A percentile compares a stretch with the other conserved stretches of the same genome.
phyloP scores from a whole-genome alignment of 35 echinoderm and acorn worm genomes.

The Strongylocentrotus purpuratus region DNA sequence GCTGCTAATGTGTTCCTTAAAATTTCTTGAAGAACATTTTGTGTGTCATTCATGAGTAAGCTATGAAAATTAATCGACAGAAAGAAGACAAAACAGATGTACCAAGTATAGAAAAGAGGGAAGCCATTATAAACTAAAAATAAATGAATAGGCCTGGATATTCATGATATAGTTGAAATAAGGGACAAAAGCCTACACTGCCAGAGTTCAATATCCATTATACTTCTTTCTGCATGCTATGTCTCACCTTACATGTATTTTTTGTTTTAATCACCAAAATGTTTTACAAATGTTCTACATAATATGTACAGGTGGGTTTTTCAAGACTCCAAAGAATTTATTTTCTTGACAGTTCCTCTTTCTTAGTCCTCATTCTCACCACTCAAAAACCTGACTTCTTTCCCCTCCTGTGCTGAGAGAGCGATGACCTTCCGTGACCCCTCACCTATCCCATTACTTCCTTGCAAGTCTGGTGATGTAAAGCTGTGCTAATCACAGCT shows the following conservation, averaged over 20 bases:
- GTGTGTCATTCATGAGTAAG: neutral
- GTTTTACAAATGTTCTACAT: neutral
- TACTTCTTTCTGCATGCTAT: too few relatives aligned
- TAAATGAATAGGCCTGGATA: too few relatives aligned
- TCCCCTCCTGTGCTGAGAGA: slow-evolving; percentile 45
- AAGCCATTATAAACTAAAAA: neutral
- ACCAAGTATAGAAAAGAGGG: neutral
- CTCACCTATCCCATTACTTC: slow-evolving; percentile 7
- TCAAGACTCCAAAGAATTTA: neutral
- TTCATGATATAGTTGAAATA: too few relatives aligned
- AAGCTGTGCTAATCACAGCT: slow-evolving; percentile 35
- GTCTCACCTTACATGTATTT: too few relatives aligned
- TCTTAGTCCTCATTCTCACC: neutral
- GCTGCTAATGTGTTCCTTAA: neutral
- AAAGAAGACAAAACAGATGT: neutral
- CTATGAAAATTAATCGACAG: neutral
- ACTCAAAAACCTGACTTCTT: neutral
- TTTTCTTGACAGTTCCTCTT: neutral
- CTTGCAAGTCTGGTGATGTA: neutral
- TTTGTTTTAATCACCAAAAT: neutral
- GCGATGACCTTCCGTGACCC: slow-evolving; percentile 25
- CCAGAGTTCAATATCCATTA: too few relatives aligned
- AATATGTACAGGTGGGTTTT: neutral
- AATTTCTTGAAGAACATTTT: neutral
- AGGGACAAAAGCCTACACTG: too few relatives aligned